phyloP scores from a whole-genome alignment of 2,113 vertebrate species.

The Anarrhichthys ocellatus region DNA sequence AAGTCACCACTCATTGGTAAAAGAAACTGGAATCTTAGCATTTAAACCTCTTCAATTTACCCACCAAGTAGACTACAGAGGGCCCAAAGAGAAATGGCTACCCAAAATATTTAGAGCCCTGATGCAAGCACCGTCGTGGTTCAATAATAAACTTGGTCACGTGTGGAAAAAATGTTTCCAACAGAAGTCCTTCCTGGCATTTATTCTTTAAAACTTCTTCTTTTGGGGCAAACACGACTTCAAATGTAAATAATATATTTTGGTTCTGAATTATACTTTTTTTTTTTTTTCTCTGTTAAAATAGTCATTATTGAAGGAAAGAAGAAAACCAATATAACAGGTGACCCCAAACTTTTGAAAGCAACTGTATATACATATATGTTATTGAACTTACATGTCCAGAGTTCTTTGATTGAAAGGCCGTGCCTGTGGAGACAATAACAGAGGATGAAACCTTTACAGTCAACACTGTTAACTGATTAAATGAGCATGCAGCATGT shows the following conservation, averaged over 20 bases:
- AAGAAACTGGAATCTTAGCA: not conserved
- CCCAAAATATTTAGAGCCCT: no score
- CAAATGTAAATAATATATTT: not conserved
- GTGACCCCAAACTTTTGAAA: no score
- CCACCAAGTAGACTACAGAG: no score
- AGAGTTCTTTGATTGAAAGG: conserved; percentile 86
- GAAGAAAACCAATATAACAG: no score
- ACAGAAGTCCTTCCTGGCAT: not conserved
- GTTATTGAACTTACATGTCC: conserved; percentile 86
- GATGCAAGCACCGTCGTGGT: not conserved
- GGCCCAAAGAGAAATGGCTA: no score
- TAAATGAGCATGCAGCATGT: not conserved
- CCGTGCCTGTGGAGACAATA: conserved; percentile 80
- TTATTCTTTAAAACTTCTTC: no score
- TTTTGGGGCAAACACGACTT: no score
- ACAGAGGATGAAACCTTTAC: not conserved
- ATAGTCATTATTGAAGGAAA: not conserved
- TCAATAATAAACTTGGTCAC: not conserved
- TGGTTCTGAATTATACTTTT: no score
- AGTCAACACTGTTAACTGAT: not conserved
- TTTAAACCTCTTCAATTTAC: no score
- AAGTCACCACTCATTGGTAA: not conserved
- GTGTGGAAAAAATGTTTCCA: not conserved
- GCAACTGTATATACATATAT: not conserved
- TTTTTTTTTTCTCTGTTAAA: not conserved